Percentiles rank a stretch among this genome's conserved stretches.
Conservation (phyloP, 2,113 vertebrate species). For the Lasiurus borealis region DNA sequence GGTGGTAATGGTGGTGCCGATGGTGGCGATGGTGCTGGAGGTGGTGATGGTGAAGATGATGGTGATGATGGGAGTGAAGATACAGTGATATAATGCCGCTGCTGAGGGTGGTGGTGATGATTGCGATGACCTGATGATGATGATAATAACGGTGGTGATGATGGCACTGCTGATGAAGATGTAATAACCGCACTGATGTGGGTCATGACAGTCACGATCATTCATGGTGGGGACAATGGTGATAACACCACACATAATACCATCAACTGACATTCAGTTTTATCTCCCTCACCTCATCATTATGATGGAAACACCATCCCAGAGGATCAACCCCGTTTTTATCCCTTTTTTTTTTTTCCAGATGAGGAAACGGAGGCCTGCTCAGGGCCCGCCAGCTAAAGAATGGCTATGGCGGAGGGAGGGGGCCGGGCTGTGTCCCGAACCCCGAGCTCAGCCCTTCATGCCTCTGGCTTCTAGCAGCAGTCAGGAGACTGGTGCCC, state of each 20-base stretch:
- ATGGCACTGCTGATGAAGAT: background rate
- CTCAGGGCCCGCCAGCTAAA: background rate
- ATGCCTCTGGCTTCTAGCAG: too few species aligned
- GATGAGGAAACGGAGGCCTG: background rate
- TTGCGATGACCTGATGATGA: rapidly evolving
- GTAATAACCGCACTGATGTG: background rate
- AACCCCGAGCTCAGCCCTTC: background rate
- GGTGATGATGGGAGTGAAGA: rapidly evolving
- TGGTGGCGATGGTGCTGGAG: too few species aligned
- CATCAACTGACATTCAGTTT: background rate
- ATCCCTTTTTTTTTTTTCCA: background rate
- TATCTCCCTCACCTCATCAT: background rate
- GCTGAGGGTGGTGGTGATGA: background rate
- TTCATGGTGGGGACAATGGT: background rate
- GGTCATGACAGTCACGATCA: background rate
- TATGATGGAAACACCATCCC: background rate
- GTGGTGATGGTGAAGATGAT: too few species aligned
- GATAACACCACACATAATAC: background rate
- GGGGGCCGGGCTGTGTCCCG: background rate
- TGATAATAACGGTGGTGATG: rapidly evolving
- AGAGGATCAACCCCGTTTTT: background rate
- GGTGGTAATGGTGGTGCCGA: background rate
- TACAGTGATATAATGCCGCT: background rate
- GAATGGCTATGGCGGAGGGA: background rate
- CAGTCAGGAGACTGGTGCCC: background rate